A percentile compares a stretch with the other conserved stretches of the same genome.
Evolutionary conservation across 2,113 vertebrate species (phyloP).

Genomic region (Melierax canorus): DNA sequence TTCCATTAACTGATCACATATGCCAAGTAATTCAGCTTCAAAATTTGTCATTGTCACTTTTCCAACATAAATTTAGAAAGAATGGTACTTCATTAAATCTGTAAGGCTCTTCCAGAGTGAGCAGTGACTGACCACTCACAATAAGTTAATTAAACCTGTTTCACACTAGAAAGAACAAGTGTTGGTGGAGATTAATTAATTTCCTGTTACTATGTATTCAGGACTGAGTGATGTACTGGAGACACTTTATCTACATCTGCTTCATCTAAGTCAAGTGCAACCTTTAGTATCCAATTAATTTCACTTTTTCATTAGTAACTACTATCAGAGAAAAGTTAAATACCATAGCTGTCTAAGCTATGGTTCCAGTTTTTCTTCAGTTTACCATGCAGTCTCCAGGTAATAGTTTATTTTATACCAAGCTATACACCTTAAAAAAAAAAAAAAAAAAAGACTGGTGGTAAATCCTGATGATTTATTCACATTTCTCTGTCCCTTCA

Average conservation of each 20-base stretch:
- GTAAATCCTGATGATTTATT: background rate
- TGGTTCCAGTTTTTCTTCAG: background rate
- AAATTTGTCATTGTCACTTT: background rate
- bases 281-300: background rate
- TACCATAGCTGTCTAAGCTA: background rate
- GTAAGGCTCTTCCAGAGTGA: background rate
- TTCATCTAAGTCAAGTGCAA: conserved; percentile 37
- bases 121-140: background rate
- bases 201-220: background rate
- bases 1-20: background rate
- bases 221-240: background rate
- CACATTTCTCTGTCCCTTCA: background rate
- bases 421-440: background rate
- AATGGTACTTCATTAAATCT: background rate
- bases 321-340: background rate
- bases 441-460: background rate
- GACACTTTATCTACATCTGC: background rate
- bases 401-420: background rate
- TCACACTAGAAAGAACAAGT: conserved; percentile 14
- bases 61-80: background rate
- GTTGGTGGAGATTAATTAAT: conserved; percentile 42
- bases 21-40: background rate
- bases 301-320: background rate
- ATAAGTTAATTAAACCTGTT: conserved; percentile 21
- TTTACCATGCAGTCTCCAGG: background rate